These are phyloP conservation scores for Neosalanx taihuensis DNA, from an alignment of 2,797 vertebrate genomes.

Conservation along the genomic window DNA sequence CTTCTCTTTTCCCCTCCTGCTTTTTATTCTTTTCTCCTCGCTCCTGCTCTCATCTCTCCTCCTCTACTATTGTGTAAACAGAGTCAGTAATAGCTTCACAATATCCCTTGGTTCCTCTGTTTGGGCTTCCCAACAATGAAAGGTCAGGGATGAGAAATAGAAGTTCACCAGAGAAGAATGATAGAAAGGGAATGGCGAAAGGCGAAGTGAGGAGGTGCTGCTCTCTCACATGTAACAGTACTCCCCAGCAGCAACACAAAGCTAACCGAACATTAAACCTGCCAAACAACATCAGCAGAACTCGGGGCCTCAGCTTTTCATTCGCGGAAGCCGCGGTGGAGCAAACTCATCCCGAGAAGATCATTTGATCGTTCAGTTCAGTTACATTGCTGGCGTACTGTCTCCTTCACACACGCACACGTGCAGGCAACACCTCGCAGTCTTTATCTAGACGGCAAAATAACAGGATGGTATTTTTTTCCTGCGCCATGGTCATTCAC, in stretches of 20 bases:
- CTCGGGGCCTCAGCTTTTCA: not conserved
- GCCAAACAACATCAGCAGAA: not conserved
- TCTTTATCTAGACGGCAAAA: not conserved
- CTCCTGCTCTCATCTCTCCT: not conserved
- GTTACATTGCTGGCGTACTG: not conserved
- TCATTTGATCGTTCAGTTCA: slow-evolving; percentile 16
- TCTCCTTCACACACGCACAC: slow-evolving; percentile 18
- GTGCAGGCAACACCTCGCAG: not conserved
- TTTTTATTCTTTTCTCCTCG: not conserved
- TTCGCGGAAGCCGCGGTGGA: slow-evolving; percentile 16
- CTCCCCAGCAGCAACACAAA: not conserved
- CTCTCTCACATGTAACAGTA: slow-evolving; percentile 19
- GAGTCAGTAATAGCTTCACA: slow-evolving; percentile 47
- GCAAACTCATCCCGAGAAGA: slow-evolving; percentile 3
- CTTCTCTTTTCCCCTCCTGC: not conserved
- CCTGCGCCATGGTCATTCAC: not conserved
- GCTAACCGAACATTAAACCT: not conserved
- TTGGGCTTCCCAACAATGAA: slow-evolving; percentile 40
- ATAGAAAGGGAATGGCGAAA: slow-evolving; percentile 17
- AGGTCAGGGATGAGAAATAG: slow-evolving; percentile 28
- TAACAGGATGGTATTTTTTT: not conserved
- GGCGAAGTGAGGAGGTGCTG: slow-evolving; percentile 11
- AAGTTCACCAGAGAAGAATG: slow-evolving; percentile 12
- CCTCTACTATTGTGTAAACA: slow-evolving; percentile 40
- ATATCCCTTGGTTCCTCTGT: slow-evolving; percentile 44